Base-by-base conservation (phyloP, 2,888 invertebrate species). In the Cyclophora albipunctata region DNA sequence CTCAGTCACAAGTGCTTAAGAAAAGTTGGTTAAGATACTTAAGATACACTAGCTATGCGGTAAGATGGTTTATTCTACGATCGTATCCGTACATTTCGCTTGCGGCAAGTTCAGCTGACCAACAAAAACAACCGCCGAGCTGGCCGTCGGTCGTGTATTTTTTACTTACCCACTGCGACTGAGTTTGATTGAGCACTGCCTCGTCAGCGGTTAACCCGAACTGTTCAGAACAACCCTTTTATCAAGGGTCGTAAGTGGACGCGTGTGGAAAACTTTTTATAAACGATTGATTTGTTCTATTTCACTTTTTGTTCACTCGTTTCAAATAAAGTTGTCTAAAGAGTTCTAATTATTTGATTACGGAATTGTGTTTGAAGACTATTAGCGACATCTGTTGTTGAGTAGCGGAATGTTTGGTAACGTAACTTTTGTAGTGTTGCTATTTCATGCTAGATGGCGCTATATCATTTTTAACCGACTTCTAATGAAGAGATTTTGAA, bases 101-200 rank as follows among this genome's bases (percentile, higher is more conserved):
- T 58, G 47, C 7, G 3, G 35, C 7, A 34, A 52, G 48, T 54
- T 52, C 42, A 43, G 76, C 78, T 80, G 80, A 79, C 78, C 75
- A 72, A 73, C 75, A 78, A 78, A 79, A 77, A 74, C 73, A 62
- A 59, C 55, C 58, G 54, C 5, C 34, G 5, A 43, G 33, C 43
- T 43, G 55, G 50, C 53, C 50, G 51, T 43, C 47, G 46, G 5
- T 42, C 47, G 46, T 45, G 37, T 46, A 50, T 66, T 66, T 64
- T 70, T 63, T 58, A 54, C 52, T 50, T 40, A 7, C 53, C 54
- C 55, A 52, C 66, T 72, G 77, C 68, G 63, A 66, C 61, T 78
- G 80, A 78, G 66, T 60, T 69, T 79, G 81, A 81, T 73, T 53
- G 78, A 81, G 78, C 58, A 67, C 66, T 62, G 52, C 54, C 64